These are phyloP conservation scores for Xestia rhomboidea DNA, from an alignment of 2,888 invertebrate species.

Conservation along the genomic window DNA sequence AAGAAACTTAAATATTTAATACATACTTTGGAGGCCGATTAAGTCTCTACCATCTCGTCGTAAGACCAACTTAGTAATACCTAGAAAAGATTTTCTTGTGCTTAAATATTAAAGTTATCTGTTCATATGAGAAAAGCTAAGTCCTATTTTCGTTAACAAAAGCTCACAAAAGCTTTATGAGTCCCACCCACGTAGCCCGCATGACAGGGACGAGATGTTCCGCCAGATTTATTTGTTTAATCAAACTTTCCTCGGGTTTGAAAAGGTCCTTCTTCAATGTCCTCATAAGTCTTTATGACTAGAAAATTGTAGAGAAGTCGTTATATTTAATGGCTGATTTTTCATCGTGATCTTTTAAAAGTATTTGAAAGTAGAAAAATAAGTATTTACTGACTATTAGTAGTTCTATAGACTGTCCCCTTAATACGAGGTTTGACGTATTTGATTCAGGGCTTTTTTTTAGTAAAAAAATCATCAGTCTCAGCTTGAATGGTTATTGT, in stretches of 20 bases:
- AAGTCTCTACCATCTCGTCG: not conserved
- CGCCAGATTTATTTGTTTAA: conserved; percentile 47
- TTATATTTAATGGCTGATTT: conserved; percentile 5
- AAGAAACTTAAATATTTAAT: not conserved
- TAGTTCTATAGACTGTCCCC: not conserved
- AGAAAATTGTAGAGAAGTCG: conserved; percentile 5
- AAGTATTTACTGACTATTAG: not conserved
- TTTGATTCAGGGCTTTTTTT: not conserved
- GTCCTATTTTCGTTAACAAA: conserved; percentile 36
- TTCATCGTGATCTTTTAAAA: not conserved
- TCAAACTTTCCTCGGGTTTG: conserved; percentile 34
- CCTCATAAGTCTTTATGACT: conserved; percentile 31
- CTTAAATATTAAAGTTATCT: conserved; percentile 3
- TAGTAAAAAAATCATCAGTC: not conserved
- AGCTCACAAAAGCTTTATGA: conserved; percentile 35
- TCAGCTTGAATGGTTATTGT: not conserved
- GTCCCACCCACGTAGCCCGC: conserved; percentile 23
- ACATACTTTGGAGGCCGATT: not conserved
- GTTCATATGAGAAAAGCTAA: conserved; percentile 10
- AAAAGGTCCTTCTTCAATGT: conserved; percentile 11
- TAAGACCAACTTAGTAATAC: not conserved
- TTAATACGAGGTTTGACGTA: not conserved
- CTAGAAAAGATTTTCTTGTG: not conserved
- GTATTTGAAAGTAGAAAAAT: not conserved
- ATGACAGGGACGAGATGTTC: conserved; percentile 35